phyloP scores from a whole-genome alignment of 2,113 vertebrate species.

The Chroicocephalus ridibundus region DNA sequence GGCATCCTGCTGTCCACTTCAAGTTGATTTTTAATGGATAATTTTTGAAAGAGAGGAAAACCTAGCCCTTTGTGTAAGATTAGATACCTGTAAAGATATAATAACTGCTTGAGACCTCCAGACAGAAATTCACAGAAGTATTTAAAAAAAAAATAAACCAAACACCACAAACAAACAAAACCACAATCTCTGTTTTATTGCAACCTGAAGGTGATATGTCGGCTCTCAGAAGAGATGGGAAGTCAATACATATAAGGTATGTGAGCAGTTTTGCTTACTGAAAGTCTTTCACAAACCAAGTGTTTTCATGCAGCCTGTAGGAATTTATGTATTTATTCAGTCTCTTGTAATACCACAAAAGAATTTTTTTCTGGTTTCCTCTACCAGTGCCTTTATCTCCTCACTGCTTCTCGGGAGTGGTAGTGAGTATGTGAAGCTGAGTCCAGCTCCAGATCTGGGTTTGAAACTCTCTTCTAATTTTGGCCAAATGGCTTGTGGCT shows the following conservation, averaged over 20 bases:
- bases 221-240: not conserved
- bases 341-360: not conserved
- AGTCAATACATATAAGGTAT: not conserved
- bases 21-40: not conserved
- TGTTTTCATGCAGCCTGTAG: not conserved
- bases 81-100: not conserved
- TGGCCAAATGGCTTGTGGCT: not conserved
- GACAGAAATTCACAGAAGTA: not conserved
- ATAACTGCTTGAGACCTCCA: not conserved
- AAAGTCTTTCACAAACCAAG: not conserved
- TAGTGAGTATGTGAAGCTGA: not conserved
- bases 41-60: not conserved
- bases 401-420: accelerated
- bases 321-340: not conserved
- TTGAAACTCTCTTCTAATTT: not conserved
- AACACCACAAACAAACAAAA: not conserved
- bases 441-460: not conserved
- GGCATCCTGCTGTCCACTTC: not conserved
- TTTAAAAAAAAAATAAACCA: no score
- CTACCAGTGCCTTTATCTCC: not conserved
- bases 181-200: not conserved
- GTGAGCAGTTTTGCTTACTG: not conserved
- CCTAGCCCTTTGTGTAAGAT: no score
- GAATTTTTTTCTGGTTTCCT: not conserved
- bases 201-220: not conserved